Evolutionary conservation across 2,797 vertebrate genomes (phyloP).

Genomic region (Myripristis jacobus): DNA sequence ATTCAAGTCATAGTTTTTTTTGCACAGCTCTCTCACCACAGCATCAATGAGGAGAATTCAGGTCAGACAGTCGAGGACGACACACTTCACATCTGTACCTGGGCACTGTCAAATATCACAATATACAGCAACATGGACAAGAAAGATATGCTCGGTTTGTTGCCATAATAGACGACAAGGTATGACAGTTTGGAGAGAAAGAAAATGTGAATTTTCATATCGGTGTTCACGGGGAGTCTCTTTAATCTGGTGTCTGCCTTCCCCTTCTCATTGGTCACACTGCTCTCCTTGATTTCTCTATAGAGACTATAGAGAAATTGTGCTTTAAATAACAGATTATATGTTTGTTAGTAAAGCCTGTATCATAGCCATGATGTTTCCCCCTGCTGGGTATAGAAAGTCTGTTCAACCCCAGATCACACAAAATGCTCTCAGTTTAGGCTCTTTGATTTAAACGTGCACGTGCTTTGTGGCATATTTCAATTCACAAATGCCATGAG

Average conservation of each 20-base stretch:
- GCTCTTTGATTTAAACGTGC: constrained; percentile 51
- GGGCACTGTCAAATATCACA: constrained; percentile 13
- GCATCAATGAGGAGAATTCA: constrained; percentile 61
- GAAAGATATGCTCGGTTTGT: not conserved
- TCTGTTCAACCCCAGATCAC: constrained; percentile 61
- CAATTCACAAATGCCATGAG: constrained; percentile 43
- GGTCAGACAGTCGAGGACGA: constrained; percentile 69
- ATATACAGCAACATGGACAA: not conserved
- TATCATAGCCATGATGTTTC: constrained; percentile 29
- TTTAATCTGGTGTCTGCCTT: not conserved
- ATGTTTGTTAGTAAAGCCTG: constrained; percentile 42
- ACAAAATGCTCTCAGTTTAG: constrained; percentile 29
- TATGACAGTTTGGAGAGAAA: not conserved
- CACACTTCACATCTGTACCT: constrained; percentile 43
- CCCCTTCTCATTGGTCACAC: not conserved
- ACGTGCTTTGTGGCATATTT: constrained; percentile 51
- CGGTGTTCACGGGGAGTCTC: no score
- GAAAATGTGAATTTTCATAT: not conserved
- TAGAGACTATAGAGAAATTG: constrained; percentile 14
- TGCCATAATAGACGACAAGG: not conserved
- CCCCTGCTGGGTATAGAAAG: constrained; percentile 49
- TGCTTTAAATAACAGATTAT: constrained; percentile 42
- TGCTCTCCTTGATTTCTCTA: constrained; percentile 1
- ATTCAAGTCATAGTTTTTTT: constrained; percentile 40
- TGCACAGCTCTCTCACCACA: constrained; percentile 36